A percentile compares a stretch with the other conserved stretches of the same genome.
phyloP scores from a whole-genome alignment of 2,888 invertebrate species.

The Phasia obesa region DNA sequence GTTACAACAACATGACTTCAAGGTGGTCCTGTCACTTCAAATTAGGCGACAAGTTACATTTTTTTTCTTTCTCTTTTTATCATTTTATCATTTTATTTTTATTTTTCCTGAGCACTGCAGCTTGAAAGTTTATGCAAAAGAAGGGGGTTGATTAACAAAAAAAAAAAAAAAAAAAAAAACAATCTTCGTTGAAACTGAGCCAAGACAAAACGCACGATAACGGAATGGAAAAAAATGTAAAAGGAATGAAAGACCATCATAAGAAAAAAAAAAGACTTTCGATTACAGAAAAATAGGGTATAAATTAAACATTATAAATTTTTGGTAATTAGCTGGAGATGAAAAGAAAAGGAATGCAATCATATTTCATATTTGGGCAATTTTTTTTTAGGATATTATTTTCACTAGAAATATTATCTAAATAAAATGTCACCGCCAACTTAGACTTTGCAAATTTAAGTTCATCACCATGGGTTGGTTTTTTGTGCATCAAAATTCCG shows the following conservation, averaged over 20 bases:
- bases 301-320: not conserved
- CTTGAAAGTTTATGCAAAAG: constrained; percentile 1
- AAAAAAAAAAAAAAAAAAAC: too few relatives aligned
- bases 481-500: too few relatives aligned
- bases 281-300: not conserved
- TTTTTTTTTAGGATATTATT: too few relatives aligned
- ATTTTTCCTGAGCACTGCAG: constrained; percentile 24
- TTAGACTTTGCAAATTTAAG: too few relatives aligned
- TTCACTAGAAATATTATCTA: too few relatives aligned
- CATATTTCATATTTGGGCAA: not conserved
- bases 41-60: constrained; percentile 75
- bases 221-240: constrained; percentile 17
- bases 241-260: not conserved
- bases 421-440: too few relatives aligned
- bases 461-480: too few relatives aligned
- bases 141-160: not conserved
- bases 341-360: not conserved
- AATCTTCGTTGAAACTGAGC: constrained; percentile 9
- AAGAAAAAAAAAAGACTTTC: not conserved
- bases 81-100: not conserved
- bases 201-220: constrained; percentile 47
- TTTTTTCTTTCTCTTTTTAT: constrained; percentile 43
- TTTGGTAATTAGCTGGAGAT: not conserved
- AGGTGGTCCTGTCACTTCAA: constrained; percentile 77
- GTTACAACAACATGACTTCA: constrained; percentile 73